Evolutionary conservation across 92 coral and sea anemone species (phyloP).

Genomic region (Hydrozoanthus gracilis): DNA sequence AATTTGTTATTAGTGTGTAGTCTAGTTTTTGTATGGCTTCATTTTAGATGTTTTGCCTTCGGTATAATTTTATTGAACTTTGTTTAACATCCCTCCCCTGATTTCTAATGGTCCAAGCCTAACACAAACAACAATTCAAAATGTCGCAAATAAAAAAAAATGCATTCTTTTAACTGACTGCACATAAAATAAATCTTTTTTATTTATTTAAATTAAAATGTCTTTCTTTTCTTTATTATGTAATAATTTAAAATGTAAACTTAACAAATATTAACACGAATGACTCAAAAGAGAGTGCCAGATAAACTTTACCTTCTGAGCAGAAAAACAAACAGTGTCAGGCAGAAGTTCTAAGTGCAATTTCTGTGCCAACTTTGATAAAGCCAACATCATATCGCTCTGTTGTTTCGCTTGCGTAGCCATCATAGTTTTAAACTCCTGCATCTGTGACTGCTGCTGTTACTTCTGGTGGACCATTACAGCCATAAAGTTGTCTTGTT

Average conservation of each 20-base stretch:
- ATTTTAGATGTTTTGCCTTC: constrained; percentile 8
- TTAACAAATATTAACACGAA: constrained; percentile 14
- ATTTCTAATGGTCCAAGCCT: neutral
- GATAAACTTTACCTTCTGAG: neutral
- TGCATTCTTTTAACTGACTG: constrained; percentile 14
- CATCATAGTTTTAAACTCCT: too few species aligned
- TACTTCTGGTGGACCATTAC: neutral
- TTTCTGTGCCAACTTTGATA: constrained; percentile 20
- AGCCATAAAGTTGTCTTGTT: constrained; percentile 47
- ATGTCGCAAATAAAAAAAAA: neutral
- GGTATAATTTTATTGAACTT: neutral
- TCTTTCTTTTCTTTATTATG: constrained; percentile 1
- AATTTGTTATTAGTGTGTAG: neutral
- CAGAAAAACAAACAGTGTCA: constrained; percentile 4
- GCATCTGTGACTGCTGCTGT: constrained; percentile 9
- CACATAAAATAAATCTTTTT: neutral
- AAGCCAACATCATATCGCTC: constrained; percentile 25
- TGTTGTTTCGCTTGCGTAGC: too few species aligned
- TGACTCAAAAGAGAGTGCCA: constrained; percentile 24
- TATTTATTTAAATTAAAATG: constrained; percentile 3
- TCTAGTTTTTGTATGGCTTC: neutral
- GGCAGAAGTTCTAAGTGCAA: neutral
- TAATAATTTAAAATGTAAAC: constrained; percentile 6
- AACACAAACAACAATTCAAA: constrained; percentile 8
- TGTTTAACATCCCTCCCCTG: constrained; percentile 7